Base-by-base conservation (phyloP, 2,888 invertebrate genomes). In the Platynereis dumerilii region DNA sequence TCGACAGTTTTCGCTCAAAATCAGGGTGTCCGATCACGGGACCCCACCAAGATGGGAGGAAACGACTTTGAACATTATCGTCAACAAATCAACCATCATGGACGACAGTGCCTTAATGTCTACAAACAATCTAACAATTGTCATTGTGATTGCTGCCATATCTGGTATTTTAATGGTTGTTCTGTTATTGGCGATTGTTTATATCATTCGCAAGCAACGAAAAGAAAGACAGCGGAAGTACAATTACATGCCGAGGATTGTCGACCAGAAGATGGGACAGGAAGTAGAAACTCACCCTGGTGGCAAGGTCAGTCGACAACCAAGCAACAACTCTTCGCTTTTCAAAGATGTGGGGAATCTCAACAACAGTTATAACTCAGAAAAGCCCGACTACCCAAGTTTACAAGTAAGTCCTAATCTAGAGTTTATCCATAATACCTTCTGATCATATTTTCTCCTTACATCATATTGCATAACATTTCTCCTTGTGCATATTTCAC, bases 141-240 rank as follows among this genome's bases (percentile, higher is more conserved):
- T 68, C 27, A 63, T 68, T 53, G 59, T 26, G 39, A 68, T 68
- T 17, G 68, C 63, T 20, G 55, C 54, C n/a, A 56, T 63, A 17
- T 59, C 68, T 1, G 66, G 65, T 15, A 29, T 65, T 5, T 22
- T 68, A 39, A 63, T 66, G 56, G 63, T 68, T n/a, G 57, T 64
- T n/a, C 60, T 68, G 2, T 10, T 66, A 5, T 42, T 68, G 2
- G 66, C 68, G 24, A 66, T 68, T 17, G 56, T 60, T 12, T 42
- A 29, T 5, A 56, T 68, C 20, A 24, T 68, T 17, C 39, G 45
- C n/a, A 52, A 54, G 27, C 67, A 54, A n/a, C 44, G 57, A 17
- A 48, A n/a, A 48, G 48, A 48, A 22, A 17, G 54, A 15, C 29
- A 39, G n/a, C 28, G 39, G 44, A 61, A 61, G 44, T 61, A 61